A percentile compares a stretch with the other conserved stretches of the same genome.
These are phyloP conservation scores for Istiophorus platypterus DNA, from an alignment of 2,113 vertebrate genomes.

Conservation along the genomic window DNA sequence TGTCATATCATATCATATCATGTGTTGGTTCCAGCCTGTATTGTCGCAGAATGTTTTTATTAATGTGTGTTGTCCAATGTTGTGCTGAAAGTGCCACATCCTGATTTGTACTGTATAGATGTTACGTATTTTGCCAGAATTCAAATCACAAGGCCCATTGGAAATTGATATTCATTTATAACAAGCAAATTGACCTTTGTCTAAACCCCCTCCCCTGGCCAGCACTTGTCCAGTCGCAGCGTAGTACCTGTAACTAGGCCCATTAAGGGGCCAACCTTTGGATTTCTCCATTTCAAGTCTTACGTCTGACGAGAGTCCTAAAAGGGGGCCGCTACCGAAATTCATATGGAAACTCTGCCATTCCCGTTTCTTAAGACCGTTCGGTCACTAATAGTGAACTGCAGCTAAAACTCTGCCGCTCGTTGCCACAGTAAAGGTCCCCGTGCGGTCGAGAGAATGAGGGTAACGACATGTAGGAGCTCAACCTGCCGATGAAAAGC, in stretches of 20 bases:
- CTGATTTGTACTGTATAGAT: constrained; percentile 29
- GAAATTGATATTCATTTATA: constrained; percentile 4
- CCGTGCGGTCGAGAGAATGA: background rate
- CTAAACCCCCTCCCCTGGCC: constrained; percentile 6
- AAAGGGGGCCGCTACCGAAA: background rate
- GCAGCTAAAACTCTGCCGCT: background rate
- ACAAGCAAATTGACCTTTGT: constrained; percentile 6
- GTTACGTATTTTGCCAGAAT: constrained; percentile 37
- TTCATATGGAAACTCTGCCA: constrained; percentile 5
- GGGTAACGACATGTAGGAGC: background rate
- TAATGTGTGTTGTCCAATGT: constrained; percentile 29
- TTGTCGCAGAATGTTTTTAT: constrained; percentile 29
- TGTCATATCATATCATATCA: background rate
- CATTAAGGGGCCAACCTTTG: background rate
- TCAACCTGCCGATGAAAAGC: background rate
- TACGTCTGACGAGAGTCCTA: background rate
- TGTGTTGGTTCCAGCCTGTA: constrained; percentile 27
- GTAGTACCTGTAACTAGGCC: background rate
- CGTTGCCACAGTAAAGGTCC: background rate
- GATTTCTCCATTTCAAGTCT: background rate
- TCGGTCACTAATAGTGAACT: background rate
- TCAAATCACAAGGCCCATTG: constrained; percentile 9
- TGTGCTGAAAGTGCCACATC: constrained; percentile 41
- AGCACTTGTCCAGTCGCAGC: background rate
- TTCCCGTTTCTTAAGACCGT: constrained; percentile 1